These are phyloP conservation scores for Cephus pygmeus DNA, from an alignment of 2,888 invertebrate species.

Conservation along the genomic window DNA sequence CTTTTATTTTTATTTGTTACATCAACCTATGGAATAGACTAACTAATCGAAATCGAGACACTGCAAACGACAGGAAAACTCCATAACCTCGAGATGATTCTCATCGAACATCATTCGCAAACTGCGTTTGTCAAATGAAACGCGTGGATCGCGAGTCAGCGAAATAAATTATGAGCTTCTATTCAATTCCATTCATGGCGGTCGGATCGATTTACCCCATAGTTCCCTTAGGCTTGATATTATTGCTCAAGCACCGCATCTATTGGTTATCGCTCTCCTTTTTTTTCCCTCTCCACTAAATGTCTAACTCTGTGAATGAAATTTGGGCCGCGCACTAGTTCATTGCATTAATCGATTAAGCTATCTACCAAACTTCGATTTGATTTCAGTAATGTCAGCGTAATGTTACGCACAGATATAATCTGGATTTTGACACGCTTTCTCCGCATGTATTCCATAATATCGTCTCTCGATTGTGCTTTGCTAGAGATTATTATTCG, in stretches of 20 bases:
- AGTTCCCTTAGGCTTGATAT: constrained; percentile 23
- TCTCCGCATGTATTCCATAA: not conserved
- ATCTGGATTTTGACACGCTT: not conserved
- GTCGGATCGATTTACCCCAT: constrained; percentile 16
- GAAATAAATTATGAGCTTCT: constrained; percentile 20
- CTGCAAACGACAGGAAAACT: not conserved
- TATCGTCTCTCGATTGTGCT: not conserved
- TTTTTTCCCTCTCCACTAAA: constrained; percentile 24
- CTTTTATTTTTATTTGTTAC: not conserved
- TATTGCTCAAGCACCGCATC: constrained; percentile 45
- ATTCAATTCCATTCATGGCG: constrained; percentile 9
- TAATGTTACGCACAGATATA: not conserved
- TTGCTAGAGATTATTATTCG: not conserved
- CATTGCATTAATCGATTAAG: not conserved
- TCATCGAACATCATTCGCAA: not conserved
- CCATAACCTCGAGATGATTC: not conserved
- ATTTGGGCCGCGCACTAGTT: not conserved
- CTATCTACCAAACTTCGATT: not conserved
- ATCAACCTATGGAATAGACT: not conserved
- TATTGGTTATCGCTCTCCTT: constrained; percentile 45
- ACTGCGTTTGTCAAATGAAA: not conserved
- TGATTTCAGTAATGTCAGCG: not conserved
- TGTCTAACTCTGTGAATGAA: not conserved
- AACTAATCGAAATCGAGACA: not conserved
- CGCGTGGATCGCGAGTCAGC: not conserved